Evolutionary conservation across 2,888 invertebrate genomes (phyloP).

Genomic region (Diarsia dahlii): DNA sequence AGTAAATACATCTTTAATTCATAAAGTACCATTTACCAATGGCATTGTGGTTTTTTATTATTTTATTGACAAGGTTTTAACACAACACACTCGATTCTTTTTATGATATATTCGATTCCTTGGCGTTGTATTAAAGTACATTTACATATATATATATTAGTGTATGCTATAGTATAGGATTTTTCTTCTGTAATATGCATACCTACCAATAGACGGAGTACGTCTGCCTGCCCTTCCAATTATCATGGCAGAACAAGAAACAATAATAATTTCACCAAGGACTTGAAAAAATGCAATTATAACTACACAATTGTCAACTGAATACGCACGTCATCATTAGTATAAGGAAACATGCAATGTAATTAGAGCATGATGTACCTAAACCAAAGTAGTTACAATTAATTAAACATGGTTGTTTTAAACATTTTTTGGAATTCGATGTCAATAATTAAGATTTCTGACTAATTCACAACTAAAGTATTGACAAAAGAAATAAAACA

Average conservation of each 20-base stretch:
- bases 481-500: constrained; percentile 9
- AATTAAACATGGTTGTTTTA: constrained; percentile 4
- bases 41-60: constrained; percentile 6
- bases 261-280: constrained; percentile 14
- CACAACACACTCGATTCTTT: constrained; percentile 7
- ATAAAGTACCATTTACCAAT: background rate
- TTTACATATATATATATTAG: too few species aligned
- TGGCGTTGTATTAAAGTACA: background rate
- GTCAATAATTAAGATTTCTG: background rate
- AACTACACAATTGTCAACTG: constrained; percentile 27
- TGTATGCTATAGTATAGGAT: background rate
- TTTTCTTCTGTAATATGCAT: background rate
- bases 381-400: background rate
- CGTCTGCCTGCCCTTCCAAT: background rate
- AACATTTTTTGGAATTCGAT: background rate
- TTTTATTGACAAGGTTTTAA: constrained; percentile 25
- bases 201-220: background rate
- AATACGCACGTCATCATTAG: constrained; percentile 21
- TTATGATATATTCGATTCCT: background rate
- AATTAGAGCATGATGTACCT: constrained; percentile 3
- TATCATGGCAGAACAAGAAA: background rate
- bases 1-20: background rate
- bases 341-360: background rate
- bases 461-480: background rate
- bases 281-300: constrained; percentile 36